Evolutionary conservation across 2,888 invertebrate species (phyloP), one percentile per base, ranked within the genome.

Genomic region (Piscicola geometra): DNA sequence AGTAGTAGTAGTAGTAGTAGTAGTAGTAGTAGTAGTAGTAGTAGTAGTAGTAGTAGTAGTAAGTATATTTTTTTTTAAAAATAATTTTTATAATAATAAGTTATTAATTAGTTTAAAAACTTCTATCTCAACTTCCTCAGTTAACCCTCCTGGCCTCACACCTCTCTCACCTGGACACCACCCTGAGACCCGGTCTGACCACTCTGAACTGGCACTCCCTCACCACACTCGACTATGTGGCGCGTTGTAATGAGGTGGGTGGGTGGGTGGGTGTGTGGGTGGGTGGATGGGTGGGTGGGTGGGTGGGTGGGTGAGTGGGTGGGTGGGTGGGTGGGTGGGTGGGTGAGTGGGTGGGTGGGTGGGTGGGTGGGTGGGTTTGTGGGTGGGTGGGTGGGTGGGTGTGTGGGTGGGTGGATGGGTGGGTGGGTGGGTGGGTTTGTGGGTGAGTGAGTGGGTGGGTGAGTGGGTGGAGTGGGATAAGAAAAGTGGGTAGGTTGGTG

Each of bases 151-250:
- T 68, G 5, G 30, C 56, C 75, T 84, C 84, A 81, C 82, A 73
- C 79, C 80, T 66, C 78, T 86, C 47, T 78, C 86, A 35, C 83
- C 83, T 70, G 83, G 85, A 56, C 84, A 86, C 77, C 36, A 83
- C 84, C 28, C 82, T 86, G 77, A 89, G 92, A 81, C 92, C 93
- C 1, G 94, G 94, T 0, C 86, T 92, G 0, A 90, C 90, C 1
- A 88, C 93, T 36, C 90, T 93, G 76, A 92, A 91, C 67, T 95
- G 95, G 94, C 91, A 90, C 78, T 92, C 93, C 0, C 87, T 94
- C 21, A 91, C 91, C 35, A 92, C 94, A 66, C 87, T 87, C 25
- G 91, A 92, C 77, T 95, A 91, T 83, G 88, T 90, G 1, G 83
- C 86, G 0, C 87, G 87, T 70, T 90, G 91, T 80, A 86, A 87